phyloP scores from a whole-genome alignment of 2,888 invertebrate genomes.

The Heteromurus nitidus region DNA sequence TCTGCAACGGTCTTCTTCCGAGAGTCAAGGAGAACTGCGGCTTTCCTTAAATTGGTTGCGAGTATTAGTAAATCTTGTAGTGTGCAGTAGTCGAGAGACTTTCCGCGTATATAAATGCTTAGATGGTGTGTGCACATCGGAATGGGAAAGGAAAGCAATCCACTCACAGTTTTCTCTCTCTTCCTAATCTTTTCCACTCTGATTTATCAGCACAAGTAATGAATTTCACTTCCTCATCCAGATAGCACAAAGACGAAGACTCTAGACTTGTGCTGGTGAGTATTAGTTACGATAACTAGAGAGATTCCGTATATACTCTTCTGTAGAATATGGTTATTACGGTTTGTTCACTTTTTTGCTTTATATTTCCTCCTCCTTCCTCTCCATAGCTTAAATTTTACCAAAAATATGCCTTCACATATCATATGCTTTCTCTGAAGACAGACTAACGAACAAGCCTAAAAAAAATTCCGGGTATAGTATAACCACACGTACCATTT shows the following conservation, averaged over 20 bases:
- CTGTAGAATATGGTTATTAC: slow-evolving; percentile 1
- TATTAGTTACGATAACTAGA: slow-evolving; percentile 2
- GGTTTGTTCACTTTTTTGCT: slow-evolving; percentile 4
- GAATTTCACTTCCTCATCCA: slow-evolving; percentile 53
- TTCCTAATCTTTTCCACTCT: slow-evolving; percentile 37
- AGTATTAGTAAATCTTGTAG: slow-evolving; percentile 20
- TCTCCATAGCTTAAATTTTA: neutral
- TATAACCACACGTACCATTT: no score
- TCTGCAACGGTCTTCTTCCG: no score
- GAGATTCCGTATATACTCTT: neutral
- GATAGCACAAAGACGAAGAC: slow-evolving; percentile 3
- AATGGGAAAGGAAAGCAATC: slow-evolving; percentile 35
- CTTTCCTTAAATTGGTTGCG: slow-evolving; percentile 40
- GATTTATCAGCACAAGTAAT: slow-evolving; percentile 61
- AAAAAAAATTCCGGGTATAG: no score
- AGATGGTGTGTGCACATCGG: no score
- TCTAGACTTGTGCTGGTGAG: neutral
- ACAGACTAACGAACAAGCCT: neutral
- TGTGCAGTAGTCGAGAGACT: neutral
- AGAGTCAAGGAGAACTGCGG: slow-evolving; percentile 16
- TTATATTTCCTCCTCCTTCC: slow-evolving; percentile 6
- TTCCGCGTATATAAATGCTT: no score
- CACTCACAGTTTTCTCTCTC: slow-evolving; percentile 22
- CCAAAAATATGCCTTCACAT: neutral
- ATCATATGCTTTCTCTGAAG: neutral